Evolutionary conservation across 2,888 invertebrate species (phyloP).

Genomic region (Drosophila anomalata): DNA sequence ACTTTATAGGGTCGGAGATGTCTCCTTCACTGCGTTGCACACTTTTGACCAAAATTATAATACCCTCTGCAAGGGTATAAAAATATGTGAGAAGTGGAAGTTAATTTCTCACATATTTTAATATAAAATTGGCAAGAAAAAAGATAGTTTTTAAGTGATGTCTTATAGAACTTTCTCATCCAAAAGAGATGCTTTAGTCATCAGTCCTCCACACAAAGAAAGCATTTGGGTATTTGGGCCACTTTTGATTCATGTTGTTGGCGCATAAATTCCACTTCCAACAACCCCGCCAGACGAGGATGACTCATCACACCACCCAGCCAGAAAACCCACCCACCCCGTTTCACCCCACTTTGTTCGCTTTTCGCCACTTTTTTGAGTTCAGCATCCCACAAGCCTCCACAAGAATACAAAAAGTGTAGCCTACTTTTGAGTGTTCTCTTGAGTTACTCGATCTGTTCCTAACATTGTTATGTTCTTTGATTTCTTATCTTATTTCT

Average conservation of each 20-base stretch:
- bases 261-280: conserved; percentile 8
- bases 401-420: not conserved
- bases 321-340: conserved; percentile 9
- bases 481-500: conserved; percentile 10
- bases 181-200: not conserved
- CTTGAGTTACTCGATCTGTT: conserved; percentile 2
- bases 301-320: conserved; percentile 27
- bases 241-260: not conserved
- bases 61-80: no score
- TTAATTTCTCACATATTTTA: no score
- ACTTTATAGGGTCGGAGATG: no score
- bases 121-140: no score
- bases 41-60: no score
- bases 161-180: not conserved
- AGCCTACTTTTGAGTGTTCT: conserved; percentile 30
- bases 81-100: not conserved
- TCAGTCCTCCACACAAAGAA: not conserved
- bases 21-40: no score
- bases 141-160: no score
- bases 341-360: conserved; percentile 1
- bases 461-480: conserved; percentile 15
- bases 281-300: conserved; percentile 17
- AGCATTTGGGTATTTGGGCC: not conserved
- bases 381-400: conserved; percentile 11
- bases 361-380: conserved; percentile 3